Evolutionary conservation across 2,113 vertebrate genomes (phyloP).

Genomic region (Tychaedon coryphoeus): DNA sequence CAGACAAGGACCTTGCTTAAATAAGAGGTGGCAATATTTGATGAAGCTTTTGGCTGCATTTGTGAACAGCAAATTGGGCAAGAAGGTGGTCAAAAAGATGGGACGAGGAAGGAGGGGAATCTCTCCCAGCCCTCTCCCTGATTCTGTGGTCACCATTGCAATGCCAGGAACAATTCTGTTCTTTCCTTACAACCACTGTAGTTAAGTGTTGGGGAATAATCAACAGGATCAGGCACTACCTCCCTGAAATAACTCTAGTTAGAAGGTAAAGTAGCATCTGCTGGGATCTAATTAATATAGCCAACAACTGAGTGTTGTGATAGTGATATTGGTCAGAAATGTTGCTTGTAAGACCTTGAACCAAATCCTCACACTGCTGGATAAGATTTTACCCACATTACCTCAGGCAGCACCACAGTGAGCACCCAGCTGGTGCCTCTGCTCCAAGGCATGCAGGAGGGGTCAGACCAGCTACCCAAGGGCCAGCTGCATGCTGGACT

Average conservation of each 20-base stretch:
- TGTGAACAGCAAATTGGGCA: not conserved
- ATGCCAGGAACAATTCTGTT: not conserved
- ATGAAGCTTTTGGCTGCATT: not conserved
- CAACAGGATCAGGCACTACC: not conserved
- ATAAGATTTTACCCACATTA: not conserved
- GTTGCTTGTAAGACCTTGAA: not conserved
- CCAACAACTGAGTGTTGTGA: not conserved
- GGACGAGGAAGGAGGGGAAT: not conserved
- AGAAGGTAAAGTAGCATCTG: not conserved
- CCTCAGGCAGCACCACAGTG: not conserved
- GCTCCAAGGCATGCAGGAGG: rapidly evolving
- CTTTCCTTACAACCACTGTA: not conserved
- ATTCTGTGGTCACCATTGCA: not conserved
- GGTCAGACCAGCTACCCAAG: not conserved
- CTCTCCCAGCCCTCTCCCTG: not conserved
- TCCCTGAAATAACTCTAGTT: not conserved
- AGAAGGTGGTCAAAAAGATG: not conserved
- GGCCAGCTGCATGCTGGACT: rapidly evolving
- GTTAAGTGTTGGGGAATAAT: not conserved
- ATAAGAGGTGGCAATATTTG: not conserved
- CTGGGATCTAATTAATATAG: not conserved
- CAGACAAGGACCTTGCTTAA: not conserved
- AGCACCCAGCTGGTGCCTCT: not conserved
- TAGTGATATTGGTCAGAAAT: not conserved
- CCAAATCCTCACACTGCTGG: not conserved